Conservation (phyloP, 2,888 invertebrate genomes). For the Acheta domesticus region DNA sequence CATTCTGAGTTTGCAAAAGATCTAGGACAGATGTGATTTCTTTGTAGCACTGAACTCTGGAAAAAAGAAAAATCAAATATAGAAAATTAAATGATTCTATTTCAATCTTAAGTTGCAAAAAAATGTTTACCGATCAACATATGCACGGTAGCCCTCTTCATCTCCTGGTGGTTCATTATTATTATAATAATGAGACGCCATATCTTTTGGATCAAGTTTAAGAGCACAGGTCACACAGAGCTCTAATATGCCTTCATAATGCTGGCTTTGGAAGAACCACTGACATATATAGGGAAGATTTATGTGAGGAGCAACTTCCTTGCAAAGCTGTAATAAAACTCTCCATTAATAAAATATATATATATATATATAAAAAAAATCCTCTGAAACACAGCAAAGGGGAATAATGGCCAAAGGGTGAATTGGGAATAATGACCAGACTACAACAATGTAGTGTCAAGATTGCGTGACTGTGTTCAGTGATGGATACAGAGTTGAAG, state of each 20-base stretch:
- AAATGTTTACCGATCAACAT: slow-evolving; percentile 56
- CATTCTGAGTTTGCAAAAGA: slow-evolving; percentile 59
- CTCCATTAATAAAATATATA: neutral
- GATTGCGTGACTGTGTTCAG: no score
- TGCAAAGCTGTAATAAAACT: slow-evolving; percentile 65
- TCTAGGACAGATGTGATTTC: slow-evolving; percentile 78
- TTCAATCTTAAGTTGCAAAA: slow-evolving; percentile 49
- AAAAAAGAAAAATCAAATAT: slow-evolving; percentile 34
- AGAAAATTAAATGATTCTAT: slow-evolving; percentile 29
- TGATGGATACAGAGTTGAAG: no score
- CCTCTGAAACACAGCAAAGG: no score
- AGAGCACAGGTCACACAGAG: slow-evolving; percentile 79
- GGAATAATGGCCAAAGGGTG: no score
- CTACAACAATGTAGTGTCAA: no score
- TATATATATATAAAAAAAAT: neutral
- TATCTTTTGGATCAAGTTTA: slow-evolving; percentile 83
- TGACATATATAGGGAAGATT: slow-evolving; percentile 81
- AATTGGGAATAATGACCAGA: no score
- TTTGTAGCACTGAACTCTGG: slow-evolving; percentile 83
- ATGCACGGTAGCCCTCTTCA: slow-evolving; percentile 74
- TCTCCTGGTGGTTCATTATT: slow-evolving; percentile 80
- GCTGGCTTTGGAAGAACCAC: slow-evolving; percentile 74
- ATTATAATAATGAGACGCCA: slow-evolving; percentile 83
- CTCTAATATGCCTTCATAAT: slow-evolving; percentile 86
- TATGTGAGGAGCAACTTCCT: slow-evolving; percentile 82